Evolutionary conservation across 2,113 vertebrate species (phyloP).

Genomic region (Aythya baeri): DNA sequence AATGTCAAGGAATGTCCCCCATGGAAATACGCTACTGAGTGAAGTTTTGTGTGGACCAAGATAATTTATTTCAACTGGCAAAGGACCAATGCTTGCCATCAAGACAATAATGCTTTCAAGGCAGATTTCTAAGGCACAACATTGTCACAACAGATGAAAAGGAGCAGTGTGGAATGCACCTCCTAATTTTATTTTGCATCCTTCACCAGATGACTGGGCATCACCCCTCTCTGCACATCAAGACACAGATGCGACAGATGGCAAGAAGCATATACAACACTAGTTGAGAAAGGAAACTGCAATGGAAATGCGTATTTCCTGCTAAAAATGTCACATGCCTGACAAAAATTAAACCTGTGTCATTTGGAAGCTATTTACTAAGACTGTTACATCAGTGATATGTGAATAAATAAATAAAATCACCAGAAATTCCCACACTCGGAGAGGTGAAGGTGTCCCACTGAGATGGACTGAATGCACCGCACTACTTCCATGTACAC

Average conservation of each 20-base stretch:
- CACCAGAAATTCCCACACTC: not conserved
- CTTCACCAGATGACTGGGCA: not conserved
- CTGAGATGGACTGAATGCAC: fast-evolving
- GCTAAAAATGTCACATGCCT: not conserved
- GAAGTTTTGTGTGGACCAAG: not conserved
- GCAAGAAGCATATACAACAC: fast-evolving
- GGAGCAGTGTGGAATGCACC: not conserved
- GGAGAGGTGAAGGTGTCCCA: no score
- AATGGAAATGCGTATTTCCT: not conserved
- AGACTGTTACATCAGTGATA: not conserved
- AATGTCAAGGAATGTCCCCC: not conserved
- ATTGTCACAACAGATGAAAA: not conserved
- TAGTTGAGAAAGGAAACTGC: not conserved
- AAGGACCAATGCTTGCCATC: not conserved
- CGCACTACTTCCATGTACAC: fast-evolving
- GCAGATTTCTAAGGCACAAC: not conserved
- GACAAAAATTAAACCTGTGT: not conserved
- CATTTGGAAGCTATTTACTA: not conserved
- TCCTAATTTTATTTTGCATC: not conserved
- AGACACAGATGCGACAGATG: fast-evolving
- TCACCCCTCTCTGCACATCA: fast-evolving
- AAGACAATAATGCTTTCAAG: not conserved
- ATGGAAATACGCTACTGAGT: not conserved
- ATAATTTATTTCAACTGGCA: not conserved
- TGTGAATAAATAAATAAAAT: not conserved